phyloP scores from a whole-genome alignment of 2,888 invertebrate genomes.

The Eristalinus sepulchralis region DNA sequence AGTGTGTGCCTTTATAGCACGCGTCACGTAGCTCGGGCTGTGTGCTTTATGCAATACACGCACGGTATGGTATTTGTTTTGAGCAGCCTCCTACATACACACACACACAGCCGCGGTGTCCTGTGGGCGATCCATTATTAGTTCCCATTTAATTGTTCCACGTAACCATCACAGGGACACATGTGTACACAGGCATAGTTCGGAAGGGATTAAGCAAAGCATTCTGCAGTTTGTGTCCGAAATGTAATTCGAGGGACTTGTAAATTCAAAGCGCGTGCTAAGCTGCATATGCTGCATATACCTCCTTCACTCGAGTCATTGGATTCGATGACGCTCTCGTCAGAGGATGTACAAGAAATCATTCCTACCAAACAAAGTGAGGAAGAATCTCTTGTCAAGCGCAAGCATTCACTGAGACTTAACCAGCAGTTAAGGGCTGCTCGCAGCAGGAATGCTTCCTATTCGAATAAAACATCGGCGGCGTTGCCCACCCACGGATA shows the following conservation, averaged over 20 bases:
- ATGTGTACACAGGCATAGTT: slow-evolving; percentile 9
- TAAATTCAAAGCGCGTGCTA: neutral
- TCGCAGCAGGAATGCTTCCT: neutral
- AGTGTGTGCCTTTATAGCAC: neutral
- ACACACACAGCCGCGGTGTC: neutral
- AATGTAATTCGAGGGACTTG: neutral
- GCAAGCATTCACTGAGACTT: too few species aligned
- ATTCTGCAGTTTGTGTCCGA: neutral
- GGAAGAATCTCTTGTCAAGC: neutral
- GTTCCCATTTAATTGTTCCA: slow-evolving; percentile 39
- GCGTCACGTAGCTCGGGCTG: slow-evolving; percentile 17
- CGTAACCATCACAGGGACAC: neutral
- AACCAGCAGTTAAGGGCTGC: too few species aligned
- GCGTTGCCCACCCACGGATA: neutral
- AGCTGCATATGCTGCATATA: neutral
- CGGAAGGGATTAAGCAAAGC: slow-evolving; percentile 1
- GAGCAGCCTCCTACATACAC: neutral
- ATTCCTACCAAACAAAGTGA: too few species aligned
- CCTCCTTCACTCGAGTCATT: neutral
- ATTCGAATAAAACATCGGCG: neutral
- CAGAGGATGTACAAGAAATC: neutral
- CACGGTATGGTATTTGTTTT: slow-evolving; percentile 18
- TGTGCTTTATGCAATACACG: slow-evolving; percentile 4
- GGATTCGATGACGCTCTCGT: neutral
- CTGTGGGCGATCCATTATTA: slow-evolving; percentile 22